Base-by-base conservation (phyloP, 2,113 vertebrate species). In the Peromyscus polionotus region DNA sequence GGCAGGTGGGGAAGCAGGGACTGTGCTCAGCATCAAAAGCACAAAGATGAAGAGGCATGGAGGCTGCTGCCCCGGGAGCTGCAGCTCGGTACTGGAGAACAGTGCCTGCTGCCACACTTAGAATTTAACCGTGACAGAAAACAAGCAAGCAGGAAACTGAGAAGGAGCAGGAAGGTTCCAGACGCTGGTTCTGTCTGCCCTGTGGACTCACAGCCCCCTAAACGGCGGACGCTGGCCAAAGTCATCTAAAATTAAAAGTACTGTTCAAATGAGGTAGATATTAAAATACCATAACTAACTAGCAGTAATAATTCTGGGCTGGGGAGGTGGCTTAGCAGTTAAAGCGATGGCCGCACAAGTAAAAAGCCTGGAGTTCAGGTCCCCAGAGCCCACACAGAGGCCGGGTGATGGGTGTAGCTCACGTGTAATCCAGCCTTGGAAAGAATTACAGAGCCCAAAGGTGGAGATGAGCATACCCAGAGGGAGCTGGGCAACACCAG, bases 211-310 rank as follows among this genome's bases (percentile, higher is more conserved):
- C 13, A 26, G 61, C 16, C 2, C 14, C 12, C 45, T 28, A 67
- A 94, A 94, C 36, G 28, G 3, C 13, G 5, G 2, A 61, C 36
- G 7, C 3, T 26, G 67, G 63, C 31, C 72, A 57, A 95, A 93
- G 72, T 59, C 51, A 9, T 88, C 95, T 86, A 14, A 59, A 68
- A 51, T 93, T 72, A 92, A 95, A 80, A 67, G 33, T 3, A 65
- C 90, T 96, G 2, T 68, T 93, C 20, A 45, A 42, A 51, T 26
- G 0, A 93, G 14, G 4, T 54, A 81, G 91, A 70, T 92, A 76
- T 31, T 94, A 91, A 92, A 61, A 89, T 96, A 67, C 3, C 17
- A 11, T 42, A 63, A 7, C 61, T 93, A 92, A 88, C 17, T 70
- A 94, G 39, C 51, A 92, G 9, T 94, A 91, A 94, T 70, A 45